Evolutionary conservation across 2,113 vertebrate genomes (phyloP).

Genomic region (Psephotus haematonotus): DNA sequence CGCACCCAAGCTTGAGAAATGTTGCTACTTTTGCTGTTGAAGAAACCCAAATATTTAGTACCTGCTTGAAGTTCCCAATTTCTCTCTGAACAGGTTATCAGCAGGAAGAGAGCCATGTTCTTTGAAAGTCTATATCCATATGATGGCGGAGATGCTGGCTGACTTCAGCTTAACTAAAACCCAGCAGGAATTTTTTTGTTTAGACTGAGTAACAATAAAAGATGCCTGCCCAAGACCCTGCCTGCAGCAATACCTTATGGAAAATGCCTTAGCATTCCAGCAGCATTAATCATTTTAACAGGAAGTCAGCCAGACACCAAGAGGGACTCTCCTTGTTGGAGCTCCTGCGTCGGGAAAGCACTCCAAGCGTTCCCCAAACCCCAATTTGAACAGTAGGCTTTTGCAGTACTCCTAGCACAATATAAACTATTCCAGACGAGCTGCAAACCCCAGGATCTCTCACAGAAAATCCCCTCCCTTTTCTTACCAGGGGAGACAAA

Average conservation of each 20-base stretch:
- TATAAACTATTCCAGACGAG: not conserved
- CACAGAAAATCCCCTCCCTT: not conserved
- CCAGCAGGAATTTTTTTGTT: conserved; percentile 9
- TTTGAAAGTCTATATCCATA: not conserved
- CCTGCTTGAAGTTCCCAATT: conserved; percentile 16
- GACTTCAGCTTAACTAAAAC: not conserved
- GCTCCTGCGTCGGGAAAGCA: not conserved
- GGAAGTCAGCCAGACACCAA: not conserved
- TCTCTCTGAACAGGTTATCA: conserved; percentile 43
- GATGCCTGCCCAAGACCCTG: conserved; percentile 3
- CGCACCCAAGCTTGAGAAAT: not conserved
- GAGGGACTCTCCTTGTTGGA: not conserved
- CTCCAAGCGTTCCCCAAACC: not conserved
- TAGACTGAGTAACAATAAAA: conserved; percentile 34
- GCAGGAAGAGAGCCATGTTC: conserved; percentile 9
- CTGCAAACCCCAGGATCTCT: not conserved
- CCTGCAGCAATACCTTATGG: not conserved
- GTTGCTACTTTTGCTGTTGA: not conserved
- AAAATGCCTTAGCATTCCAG: conserved; percentile 28
- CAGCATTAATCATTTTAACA: not conserved
- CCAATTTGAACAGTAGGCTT: not conserved
- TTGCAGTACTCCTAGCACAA: not conserved
- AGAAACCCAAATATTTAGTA: conserved; percentile 18
- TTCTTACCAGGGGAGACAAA: not conserved
- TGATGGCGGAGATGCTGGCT: not conserved